Conservation (phyloP, 2,113 vertebrate genomes). For the Myiopsitta monachus region DNA sequence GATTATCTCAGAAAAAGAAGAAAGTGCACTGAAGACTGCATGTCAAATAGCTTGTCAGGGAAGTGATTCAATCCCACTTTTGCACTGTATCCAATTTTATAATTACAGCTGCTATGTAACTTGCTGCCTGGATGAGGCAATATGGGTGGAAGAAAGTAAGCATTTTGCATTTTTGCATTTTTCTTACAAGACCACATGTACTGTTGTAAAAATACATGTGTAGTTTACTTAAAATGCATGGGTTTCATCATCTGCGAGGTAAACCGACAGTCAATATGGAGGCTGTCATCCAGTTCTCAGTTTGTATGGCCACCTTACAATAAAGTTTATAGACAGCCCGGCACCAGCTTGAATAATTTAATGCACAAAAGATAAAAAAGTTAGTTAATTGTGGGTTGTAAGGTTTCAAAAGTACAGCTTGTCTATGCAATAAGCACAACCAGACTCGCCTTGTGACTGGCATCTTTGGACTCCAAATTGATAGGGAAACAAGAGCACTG, state of each 20-base stretch:
- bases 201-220: background rate
- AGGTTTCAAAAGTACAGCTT: background rate
- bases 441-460: background rate
- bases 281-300: background rate
- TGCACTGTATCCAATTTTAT: background rate
- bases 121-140: background rate
- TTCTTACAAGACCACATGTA: background rate
- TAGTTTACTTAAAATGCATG: background rate
- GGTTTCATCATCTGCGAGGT: background rate
- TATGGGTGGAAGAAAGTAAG: background rate
- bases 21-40: background rate
- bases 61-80: background rate
- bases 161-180: background rate
- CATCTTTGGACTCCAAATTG: background rate
- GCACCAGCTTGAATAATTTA: background rate
- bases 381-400: background rate
- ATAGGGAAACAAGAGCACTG: background rate
- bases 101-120: background rate
- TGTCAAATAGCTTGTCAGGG: background rate
- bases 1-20: background rate
- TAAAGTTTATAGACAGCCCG: background rate
- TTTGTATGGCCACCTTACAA: background rate
- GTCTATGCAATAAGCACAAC: background rate
- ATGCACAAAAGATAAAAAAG: background rate
- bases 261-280: background rate